phyloP scores from a whole-genome alignment of 2,888 invertebrate genomes.

The Agrotis exclamationis region DNA sequence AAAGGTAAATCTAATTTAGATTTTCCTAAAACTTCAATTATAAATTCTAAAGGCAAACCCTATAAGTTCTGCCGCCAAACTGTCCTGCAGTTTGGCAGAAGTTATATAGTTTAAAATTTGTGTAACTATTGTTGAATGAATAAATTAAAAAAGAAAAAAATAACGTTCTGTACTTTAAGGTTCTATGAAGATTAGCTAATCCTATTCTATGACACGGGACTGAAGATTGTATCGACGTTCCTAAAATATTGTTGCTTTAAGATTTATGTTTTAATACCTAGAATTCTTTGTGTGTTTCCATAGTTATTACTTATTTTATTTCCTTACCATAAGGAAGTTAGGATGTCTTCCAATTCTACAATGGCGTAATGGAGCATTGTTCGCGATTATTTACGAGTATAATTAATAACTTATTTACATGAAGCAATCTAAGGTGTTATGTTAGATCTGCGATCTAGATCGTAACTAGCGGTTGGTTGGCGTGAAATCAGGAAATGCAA shows the following conservation, averaged over 20 bases:
- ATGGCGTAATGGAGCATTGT: conserved; percentile 34
- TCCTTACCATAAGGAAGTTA: conserved; percentile 28
- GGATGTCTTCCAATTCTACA: conserved; percentile 23
- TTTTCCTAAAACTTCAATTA: conserved; percentile 30
- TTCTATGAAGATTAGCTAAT: not conserved
- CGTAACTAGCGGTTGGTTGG: conserved; percentile 73
- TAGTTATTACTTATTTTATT: conserved; percentile 16
- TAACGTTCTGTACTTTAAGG: conserved; percentile 17
- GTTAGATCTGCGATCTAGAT: conserved; percentile 74
- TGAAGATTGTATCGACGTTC: not conserved
- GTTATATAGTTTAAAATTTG: no score
- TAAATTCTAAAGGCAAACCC: conserved; percentile 6
- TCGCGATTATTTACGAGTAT: conserved; percentile 40
- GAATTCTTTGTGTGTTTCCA: conserved; percentile 2
- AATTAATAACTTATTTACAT: conserved; percentile 59
- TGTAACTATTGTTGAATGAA: no score
- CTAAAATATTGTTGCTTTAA: not conserved
- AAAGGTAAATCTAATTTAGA: conserved; percentile 36
- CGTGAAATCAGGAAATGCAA: conserved; percentile 79
- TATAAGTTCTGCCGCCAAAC: no score
- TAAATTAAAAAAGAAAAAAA: no score
- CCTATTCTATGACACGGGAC: not conserved
- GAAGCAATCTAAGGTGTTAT: conserved; percentile 66
- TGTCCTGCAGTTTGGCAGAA: no score
- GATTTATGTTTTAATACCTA: conserved; percentile 10